Evolutionary conservation across 23 tunicate genomes (phyloP).

Genomic region (Ciona savignyi): DNA sequence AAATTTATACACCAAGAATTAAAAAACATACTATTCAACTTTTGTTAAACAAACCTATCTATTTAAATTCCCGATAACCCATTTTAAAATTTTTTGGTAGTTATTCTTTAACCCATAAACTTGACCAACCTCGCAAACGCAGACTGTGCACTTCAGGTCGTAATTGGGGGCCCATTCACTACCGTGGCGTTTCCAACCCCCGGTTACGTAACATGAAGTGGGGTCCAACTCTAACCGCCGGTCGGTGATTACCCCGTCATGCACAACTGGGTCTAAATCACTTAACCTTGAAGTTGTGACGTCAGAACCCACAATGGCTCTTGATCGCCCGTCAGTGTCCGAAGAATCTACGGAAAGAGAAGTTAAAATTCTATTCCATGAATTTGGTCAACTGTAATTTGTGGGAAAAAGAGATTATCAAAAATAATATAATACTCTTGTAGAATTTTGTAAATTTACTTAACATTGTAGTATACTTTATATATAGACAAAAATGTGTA

Average conservation of each 20-base stretch:
- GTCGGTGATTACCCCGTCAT: slow-evolving; percentile 16
- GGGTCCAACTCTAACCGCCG: slow-evolving; percentile 22
- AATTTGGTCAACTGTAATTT: no score
- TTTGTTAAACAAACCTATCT: no score
- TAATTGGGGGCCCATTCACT: slow-evolving; percentile 58
- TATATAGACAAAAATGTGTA: no score
- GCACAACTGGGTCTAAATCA: slow-evolving; percentile 20
- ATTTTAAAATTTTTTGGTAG: no score
- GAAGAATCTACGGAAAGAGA: background rate
- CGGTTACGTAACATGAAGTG: slow-evolving; percentile 42
- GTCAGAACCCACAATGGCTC: background rate
- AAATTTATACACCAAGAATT: background rate
- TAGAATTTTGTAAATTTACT: no score
- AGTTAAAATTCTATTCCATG: no score
- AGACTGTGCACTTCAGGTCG: slow-evolving; percentile 55
- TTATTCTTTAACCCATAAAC: no score
- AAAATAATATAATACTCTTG: no score
- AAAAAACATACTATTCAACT: background rate
- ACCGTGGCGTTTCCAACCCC: slow-evolving; percentile 33
- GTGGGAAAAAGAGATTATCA: no score
- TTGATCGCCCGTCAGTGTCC: background rate
- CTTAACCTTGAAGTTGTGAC: slow-evolving; percentile 2
- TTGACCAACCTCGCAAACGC: slow-evolving; percentile 49
- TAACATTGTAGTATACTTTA: no score
- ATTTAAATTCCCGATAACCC: no score